Percentiles rank a stretch among this genome's conserved stretches.
Conservation (phyloP, 2,797 vertebrate genomes). For the Benthosema pterotum region DNA sequence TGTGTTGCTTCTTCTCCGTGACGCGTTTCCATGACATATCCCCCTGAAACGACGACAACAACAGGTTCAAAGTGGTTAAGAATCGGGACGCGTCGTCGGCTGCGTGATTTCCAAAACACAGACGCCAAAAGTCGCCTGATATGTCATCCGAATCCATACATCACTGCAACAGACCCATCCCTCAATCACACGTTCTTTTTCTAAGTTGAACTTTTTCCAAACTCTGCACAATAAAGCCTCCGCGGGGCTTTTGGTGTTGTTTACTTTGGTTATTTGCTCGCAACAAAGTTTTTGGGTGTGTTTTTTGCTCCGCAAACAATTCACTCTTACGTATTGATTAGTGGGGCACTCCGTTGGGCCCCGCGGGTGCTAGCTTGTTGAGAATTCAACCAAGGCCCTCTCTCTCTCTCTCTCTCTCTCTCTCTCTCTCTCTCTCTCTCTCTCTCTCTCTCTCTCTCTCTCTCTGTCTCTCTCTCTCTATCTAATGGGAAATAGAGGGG, state of each 20-base stretch:
- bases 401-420: no score
- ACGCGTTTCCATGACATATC: no score
- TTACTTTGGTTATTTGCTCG: conserved; percentile 36
- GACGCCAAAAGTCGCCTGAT: no score
- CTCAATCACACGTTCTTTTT: conserved; percentile 30
- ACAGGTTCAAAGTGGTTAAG: no score
- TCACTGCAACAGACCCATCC: not conserved
- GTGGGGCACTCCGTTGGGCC: conserved; percentile 41
- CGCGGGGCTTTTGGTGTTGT: conserved; percentile 33
- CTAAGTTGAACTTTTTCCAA: conserved; percentile 22
- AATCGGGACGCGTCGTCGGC: no score
- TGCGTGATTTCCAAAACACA: no score
- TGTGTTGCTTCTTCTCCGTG: no score
- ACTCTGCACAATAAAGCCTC: not conserved
- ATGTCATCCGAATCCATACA: no score
- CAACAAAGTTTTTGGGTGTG: conserved; percentile 37
- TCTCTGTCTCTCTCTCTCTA: no score
- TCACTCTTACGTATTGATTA: conserved; percentile 68
- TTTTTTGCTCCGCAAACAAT: conserved; percentile 45
- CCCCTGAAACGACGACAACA: no score
- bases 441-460: no score
- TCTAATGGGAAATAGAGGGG: conserved; percentile 58
- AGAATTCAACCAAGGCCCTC: conserved; percentile 49
- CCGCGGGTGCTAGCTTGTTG: conserved; percentile 51
- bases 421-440: no score